Evolutionary conservation across 2,888 invertebrate species (phyloP).

Genomic region (Nyleta sp.): DNA sequence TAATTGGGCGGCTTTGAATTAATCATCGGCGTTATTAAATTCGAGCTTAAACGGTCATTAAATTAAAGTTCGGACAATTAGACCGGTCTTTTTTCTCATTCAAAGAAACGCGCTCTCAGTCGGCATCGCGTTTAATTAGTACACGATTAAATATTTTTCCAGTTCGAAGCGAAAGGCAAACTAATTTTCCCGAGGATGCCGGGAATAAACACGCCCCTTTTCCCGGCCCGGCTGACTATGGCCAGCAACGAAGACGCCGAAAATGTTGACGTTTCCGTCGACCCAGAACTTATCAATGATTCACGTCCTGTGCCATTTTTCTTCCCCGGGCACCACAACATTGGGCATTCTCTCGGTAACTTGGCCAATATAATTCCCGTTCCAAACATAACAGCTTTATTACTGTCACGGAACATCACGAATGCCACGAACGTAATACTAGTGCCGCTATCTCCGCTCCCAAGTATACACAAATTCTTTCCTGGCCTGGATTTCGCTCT

Average conservation of each 20-base stretch:
- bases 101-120: neutral
- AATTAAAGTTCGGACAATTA: conserved; percentile 15
- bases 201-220: conserved; percentile 59
- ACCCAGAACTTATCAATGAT: neutral
- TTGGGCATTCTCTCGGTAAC: neutral
- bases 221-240: conserved; percentile 8
- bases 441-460: conserved; percentile 45
- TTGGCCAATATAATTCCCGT: conserved; percentile 48
- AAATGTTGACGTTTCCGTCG: conserved; percentile 9
- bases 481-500: conserved; percentile 48
- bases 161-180: conserved; percentile 60
- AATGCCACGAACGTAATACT: conserved; percentile 49
- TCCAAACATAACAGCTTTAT: conserved; percentile 60
- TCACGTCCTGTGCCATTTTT: conserved; percentile 33
- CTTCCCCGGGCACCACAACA: conserved; percentile 29
- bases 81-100: no score
- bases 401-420: conserved; percentile 49
- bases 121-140: conserved; percentile 21
- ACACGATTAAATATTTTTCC: conserved; percentile 31
- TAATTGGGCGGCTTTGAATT: conserved; percentile 1
- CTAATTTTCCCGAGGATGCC: conserved; percentile 66
- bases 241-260: conserved; percentile 10
- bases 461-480: conserved; percentile 44
- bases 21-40: conserved; percentile 14
- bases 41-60: neutral